Percentiles rank a stretch among this genome's conserved stretches.
Conservation (phyloP, 1,140 invertebrate genomes). For the Lepidurus packardi region DNA sequence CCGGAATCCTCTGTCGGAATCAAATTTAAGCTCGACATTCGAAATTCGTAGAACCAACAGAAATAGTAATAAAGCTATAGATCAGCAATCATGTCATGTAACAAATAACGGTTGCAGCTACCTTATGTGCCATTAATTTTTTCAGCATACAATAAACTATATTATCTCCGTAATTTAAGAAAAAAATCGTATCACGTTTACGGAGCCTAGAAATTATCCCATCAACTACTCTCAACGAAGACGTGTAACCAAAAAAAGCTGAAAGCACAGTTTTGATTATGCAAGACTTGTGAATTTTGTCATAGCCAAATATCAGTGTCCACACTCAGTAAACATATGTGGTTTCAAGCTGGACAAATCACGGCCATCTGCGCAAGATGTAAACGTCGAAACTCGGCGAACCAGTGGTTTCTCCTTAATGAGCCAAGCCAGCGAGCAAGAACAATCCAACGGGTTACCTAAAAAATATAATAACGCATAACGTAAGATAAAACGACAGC, state of each 20-base stretch:
- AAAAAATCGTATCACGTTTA: slow-evolving; percentile 16
- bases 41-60: too few relatives aligned
- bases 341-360: slow-evolving; percentile 18
- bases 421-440: slow-evolving; percentile 2
- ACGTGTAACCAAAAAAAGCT: not conserved
- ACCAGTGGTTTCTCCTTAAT: slow-evolving; percentile 7
- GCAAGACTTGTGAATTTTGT: slow-evolving; percentile 1
- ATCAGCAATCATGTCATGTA: too few relatives aligned
- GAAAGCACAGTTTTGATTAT: slow-evolving; percentile 22
- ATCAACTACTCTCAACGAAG: slow-evolving; percentile 6
- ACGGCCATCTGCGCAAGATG: not conserved
- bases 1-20: not conserved
- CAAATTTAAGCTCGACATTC: not conserved
- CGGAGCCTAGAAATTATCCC: slow-evolving; percentile 8
- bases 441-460: slow-evolving; percentile 15
- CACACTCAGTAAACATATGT: not conserved
- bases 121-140: not conserved
- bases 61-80: too few relatives aligned
- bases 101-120: not conserved
- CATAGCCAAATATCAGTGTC: not conserved
- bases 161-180: slow-evolving; percentile 13
- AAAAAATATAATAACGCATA: not conserved
- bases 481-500: too few relatives aligned
- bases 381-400: slow-evolving; percentile 9
- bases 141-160: not conserved